Percentiles rank a stretch among this genome's conserved stretches.
Evolutionary conservation across 2,113 vertebrate genomes (phyloP).

Genomic region (Toxostoma redivivum): DNA sequence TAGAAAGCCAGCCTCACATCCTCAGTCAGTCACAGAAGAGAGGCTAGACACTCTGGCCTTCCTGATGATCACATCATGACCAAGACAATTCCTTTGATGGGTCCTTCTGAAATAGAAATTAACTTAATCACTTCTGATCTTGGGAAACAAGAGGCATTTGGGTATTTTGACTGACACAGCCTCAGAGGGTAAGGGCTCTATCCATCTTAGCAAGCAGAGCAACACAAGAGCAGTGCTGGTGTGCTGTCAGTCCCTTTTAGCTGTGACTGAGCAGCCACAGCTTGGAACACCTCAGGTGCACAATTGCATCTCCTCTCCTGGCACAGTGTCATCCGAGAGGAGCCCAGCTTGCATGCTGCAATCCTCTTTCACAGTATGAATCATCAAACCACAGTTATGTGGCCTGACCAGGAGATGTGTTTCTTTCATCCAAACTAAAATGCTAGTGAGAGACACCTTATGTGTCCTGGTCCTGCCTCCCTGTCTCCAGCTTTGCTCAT

Average conservation of each 20-base stretch:
- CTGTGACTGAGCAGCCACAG: background rate
- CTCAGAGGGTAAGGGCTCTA: background rate
- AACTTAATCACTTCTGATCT: background rate
- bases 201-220: background rate
- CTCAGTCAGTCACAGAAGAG: background rate
- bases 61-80: background rate
- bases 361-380: background rate
- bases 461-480: background rate
- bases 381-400: background rate
- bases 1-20: background rate
- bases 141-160: background rate
- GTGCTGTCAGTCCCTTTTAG: background rate
- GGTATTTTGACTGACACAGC: background rate
- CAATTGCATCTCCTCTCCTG: background rate
- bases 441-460: background rate
- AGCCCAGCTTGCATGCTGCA: background rate
- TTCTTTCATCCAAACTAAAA: background rate
- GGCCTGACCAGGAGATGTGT: background rate
- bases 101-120: background rate
- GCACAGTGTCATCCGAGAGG: accelerated
- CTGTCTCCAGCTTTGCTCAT: background rate
- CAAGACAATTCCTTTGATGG: background rate
- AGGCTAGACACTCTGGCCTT: background rate
- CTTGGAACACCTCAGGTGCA: background rate
- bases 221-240: background rate